A percentile compares a stretch with the other conserved stretches of the same genome.
Evolutionary conservation across 2,113 vertebrate genomes (phyloP).

Genomic region (Macaca fascicularis): DNA sequence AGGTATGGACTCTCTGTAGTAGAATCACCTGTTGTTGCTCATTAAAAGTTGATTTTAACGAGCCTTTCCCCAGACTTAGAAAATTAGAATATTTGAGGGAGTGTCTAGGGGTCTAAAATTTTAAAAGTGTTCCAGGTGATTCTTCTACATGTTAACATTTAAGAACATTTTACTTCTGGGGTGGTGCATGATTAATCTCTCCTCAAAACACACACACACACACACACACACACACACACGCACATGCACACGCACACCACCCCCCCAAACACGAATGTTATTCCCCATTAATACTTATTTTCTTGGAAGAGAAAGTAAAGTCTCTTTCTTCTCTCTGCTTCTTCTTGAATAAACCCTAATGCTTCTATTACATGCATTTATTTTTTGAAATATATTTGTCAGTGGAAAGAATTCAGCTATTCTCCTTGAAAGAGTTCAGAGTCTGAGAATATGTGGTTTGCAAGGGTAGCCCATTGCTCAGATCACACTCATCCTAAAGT

Average conservation of each 20-base stretch:
- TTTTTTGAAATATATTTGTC: background rate
- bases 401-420: slow-evolving; percentile 44
- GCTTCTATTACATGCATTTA: background rate
- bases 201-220: too few species aligned
- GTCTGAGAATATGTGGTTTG: slow-evolving; percentile 63
- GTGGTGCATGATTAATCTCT: background rate
- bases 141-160: background rate
- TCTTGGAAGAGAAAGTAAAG: background rate
- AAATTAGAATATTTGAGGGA: background rate
- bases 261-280: background rate
- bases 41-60: background rate
- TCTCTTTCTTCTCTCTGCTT: background rate
- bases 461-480: slow-evolving; percentile 42
- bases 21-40: background rate
- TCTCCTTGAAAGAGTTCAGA: slow-evolving; percentile 64
- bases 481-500: slow-evolving; percentile 33
- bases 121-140: background rate
- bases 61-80: background rate
- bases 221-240: too few species aligned
- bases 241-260: accelerated
- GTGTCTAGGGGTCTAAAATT: background rate
- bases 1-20: background rate
- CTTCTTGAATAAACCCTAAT: background rate
- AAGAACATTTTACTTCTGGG: background rate
- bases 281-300: background rate